phyloP scores from a whole-genome alignment of 2,797 vertebrate species.

The Micropoecilia bifurca region DNA sequence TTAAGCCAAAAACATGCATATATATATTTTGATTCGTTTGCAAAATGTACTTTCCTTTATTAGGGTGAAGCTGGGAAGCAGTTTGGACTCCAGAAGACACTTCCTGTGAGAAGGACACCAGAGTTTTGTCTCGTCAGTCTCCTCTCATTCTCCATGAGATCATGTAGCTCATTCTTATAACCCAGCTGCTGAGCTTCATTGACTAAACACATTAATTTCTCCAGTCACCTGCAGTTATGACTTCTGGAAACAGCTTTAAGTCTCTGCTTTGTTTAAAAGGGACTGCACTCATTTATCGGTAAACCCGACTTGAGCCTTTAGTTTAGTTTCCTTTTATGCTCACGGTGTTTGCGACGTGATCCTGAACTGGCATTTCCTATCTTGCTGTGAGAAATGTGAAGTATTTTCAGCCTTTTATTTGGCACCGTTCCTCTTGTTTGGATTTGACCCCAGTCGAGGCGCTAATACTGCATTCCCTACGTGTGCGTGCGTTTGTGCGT shows the following conservation, averaged over 20 bases:
- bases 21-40: too few species aligned
- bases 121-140: slow-evolving; percentile 28
- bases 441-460: slow-evolving; percentile 32
- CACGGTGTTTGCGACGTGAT: neutral
- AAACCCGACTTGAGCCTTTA: neutral
- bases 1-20: too few species aligned
- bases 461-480: slow-evolving; percentile 50
- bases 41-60: too few species aligned
- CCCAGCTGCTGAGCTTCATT: slow-evolving; percentile 42
- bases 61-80: too few species aligned
- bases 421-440: slow-evolving; percentile 42
- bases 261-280: neutral
- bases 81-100: neutral
- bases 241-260: slow-evolving; percentile 4
- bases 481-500: neutral
- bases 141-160: slow-evolving; percentile 11
- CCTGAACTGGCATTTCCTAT: neutral
- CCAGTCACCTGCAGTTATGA: neutral
- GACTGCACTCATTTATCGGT: neutral
- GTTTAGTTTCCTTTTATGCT: neutral
- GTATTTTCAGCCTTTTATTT: slow-evolving; percentile 40
- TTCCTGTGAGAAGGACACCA: slow-evolving; percentile 39
- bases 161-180: slow-evolving; percentile 20
- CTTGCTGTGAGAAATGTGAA: slow-evolving; percentile 38
- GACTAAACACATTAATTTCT: slow-evolving; percentile 26